Percentiles rank a stretch among this genome's conserved stretches.
Evolutionary conservation across 2,888 invertebrate genomes (phyloP).

Genomic region (Lapara coniferarum): DNA sequence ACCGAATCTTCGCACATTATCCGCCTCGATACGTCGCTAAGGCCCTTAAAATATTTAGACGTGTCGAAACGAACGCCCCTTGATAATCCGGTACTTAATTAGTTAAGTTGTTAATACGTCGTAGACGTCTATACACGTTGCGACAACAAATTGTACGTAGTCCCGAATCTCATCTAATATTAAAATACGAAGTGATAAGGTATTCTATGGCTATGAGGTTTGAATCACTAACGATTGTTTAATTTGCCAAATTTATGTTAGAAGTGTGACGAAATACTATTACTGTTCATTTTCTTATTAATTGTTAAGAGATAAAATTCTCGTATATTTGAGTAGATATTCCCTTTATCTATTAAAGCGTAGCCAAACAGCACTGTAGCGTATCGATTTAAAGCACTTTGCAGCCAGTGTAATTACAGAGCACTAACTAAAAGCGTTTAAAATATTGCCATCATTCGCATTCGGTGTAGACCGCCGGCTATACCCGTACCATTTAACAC

Average conservation of each 20-base stretch:
- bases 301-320: too few relatives aligned
- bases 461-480: not conserved
- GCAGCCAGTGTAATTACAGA: not conserved
- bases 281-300: too few relatives aligned
- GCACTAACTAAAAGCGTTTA: not conserved
- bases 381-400: too few relatives aligned
- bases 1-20: not conserved
- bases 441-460: not conserved
- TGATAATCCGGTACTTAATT: conserved; percentile 9
- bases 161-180: conserved; percentile 25
- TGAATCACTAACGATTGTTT: conserved; percentile 22
- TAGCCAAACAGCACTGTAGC: too few relatives aligned
- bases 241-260: not conserved
- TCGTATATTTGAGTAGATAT: too few relatives aligned
- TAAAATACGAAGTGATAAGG: conserved; percentile 2
- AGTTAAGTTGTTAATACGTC: not conserved
- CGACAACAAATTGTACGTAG: conserved; percentile 26
- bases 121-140: not conserved
- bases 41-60: not conserved
- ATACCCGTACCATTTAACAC: conserved; percentile 2
- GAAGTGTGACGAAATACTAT: too few relatives aligned
- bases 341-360: too few relatives aligned
- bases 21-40: not conserved
- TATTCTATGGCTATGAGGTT: conserved; percentile 3
- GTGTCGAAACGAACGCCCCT: not conserved